Evolutionary conservation across 1,140 invertebrate species (phyloP).

Genomic region (Amyelois transitella): DNA sequence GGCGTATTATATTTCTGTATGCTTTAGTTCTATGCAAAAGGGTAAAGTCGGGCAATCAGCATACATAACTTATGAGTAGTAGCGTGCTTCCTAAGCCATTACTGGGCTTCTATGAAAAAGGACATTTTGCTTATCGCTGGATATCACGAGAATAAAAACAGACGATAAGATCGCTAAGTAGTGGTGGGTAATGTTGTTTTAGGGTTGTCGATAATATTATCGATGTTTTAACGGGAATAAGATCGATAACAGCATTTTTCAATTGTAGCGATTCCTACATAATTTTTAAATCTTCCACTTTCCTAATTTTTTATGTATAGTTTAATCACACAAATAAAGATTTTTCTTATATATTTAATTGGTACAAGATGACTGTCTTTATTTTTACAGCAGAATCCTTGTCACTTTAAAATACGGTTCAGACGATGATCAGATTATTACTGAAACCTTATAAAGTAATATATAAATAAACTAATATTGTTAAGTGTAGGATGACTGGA

Average conservation of each 20-base stretch:
- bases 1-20: not conserved
- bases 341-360: no score
- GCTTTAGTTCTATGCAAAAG: slow-evolving; percentile 28
- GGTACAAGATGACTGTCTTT: no score
- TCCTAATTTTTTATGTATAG: no score
- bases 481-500: no score
- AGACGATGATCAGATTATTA: no score
- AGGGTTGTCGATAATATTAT: not conserved
- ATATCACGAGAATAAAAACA: slow-evolving; percentile 71
- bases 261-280: no score
- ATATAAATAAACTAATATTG: no score
- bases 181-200: slow-evolving; percentile 14
- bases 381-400: no score
- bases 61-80: slow-evolving; percentile 68
- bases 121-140: slow-evolving; percentile 68
- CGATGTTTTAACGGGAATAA: not conserved
- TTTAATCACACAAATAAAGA: no score
- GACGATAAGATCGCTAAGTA: slow-evolving; percentile 56
- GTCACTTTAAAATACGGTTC: no score
- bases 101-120: slow-evolving; percentile 70
- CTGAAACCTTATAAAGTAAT: no score
- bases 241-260: not conserved
- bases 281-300: no score
- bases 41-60: slow-evolving; percentile 60
- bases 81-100: slow-evolving; percentile 62